Evolutionary conservation across 2,113 vertebrate genomes (phyloP), one percentile per base, ranked within the genome.

Genomic region (Callorhinus ursinus): DNA sequence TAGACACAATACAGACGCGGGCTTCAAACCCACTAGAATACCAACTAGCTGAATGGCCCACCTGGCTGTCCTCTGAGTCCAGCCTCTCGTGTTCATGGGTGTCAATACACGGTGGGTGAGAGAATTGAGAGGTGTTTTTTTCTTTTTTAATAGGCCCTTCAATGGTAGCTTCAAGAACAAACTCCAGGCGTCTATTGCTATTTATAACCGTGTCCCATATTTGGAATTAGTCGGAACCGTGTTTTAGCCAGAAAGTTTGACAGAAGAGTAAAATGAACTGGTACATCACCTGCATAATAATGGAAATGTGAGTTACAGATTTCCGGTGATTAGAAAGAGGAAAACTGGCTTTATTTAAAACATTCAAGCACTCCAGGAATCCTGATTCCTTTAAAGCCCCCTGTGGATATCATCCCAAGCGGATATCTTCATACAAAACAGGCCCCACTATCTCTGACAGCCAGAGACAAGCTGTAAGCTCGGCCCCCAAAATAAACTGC

Each of bases 211-310:
- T 94, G 15, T 55, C 28, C 14, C 88, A 46, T 14, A 80, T 95
- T 96, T 88, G n/a, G 49, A 94, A 91, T 81, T 90, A 90, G 90
- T 84, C 22, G 85, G n/a, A 49, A 63, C 19, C 80, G 21, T 81
- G 57, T 85, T 94, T 59, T 81, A 71, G 63, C 63, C 77, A 94
- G 74, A 84, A 63, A 79, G 31, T 88, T 74, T 93, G 46, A 92
- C 26, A 87, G 39, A 93, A 84, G 90, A 93, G 21, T 67, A 91
- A 93, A 84, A 95, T 76, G 42, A 88, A 69, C 28, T n/a, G 26
- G 12, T 63, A 61, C 0, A 76, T 76, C 13, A 22, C 46, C 39
- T 87, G 49, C 22, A 51, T 84, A 91, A 55, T 61, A 57, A 57
- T 36, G 59, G 36, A 96, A 95, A 90, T 81, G n/a, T 74, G 36